Evolutionary conservation across 2,888 invertebrate genomes (phyloP), one percentile per base, ranked within the genome.

Genomic region (Camponotus fellah): DNA sequence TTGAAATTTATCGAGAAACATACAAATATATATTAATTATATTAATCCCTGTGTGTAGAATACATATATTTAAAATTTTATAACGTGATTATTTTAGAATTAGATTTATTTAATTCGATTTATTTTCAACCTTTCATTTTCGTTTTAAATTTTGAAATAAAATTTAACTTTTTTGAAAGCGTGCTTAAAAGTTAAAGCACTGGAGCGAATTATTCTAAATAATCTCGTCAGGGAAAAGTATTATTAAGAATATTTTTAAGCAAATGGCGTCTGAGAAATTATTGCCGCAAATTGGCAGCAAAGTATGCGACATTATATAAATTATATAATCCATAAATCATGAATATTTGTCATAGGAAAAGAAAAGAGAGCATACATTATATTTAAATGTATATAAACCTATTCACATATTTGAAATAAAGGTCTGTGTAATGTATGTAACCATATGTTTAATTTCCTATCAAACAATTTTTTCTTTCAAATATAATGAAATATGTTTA

Each of bases 361-460:
- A 14, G 49, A 9, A 46, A 14, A 66, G 43, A 46, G 12, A 49
- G 6, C 49, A 62, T 82, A 60, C 34, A 69, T 79, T 76, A 69
- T 79, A 79, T 60, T 71, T 60, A 34, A 79, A 21, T 79, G 71
- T 71, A 71, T 34, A 37, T 74, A 84, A 84, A 79, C 64, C 32
- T 40, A 71, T n/a, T 81, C 66, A 69, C 21, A 40, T 83, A 75
- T 65, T 64, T 76, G 34, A 53, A 76, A 76, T 79, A 79, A 79
- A 79, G n/a, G 26, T 79, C 69, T 69, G 3, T 76, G 79, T 69
- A 14, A 87, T 84, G 49, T 66, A 68, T 84, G 82, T 85, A 79
- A 86, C 56, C 65, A 34, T 43, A 72, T 84, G 80, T 86, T 58
- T 76, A 3, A 21, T 17, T 37, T 34, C 3, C 14, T 65, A 43